A percentile compares a stretch with the other conserved stretches of the same genome.
Evolutionary conservation across 2,888 invertebrate species (phyloP).

Genomic region (Diachrysia chrysitis): DNA sequence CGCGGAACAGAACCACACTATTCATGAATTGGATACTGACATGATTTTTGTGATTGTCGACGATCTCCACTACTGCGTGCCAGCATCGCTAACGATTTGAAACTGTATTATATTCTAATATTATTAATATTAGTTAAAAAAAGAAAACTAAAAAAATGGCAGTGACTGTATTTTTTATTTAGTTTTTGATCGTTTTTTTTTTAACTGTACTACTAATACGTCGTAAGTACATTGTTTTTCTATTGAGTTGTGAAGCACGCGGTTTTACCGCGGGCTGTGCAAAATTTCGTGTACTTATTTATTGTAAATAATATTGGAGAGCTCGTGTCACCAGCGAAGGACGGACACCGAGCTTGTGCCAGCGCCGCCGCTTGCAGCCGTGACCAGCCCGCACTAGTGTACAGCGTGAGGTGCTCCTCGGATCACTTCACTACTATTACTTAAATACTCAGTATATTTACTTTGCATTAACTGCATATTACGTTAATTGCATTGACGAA

Average conservation of each 20-base stretch:
- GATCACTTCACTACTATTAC: neutral
- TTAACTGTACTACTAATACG: slow-evolving; percentile 54
- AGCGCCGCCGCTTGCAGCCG: neutral
- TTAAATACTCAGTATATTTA: slow-evolving; percentile 5
- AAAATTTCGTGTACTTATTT: slow-evolving; percentile 75
- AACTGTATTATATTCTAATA: slow-evolving; percentile 65
- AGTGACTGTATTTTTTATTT: slow-evolving; percentile 65
- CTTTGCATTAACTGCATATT: slow-evolving; percentile 9
- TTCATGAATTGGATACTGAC: neutral
- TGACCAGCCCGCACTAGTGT: slow-evolving; percentile 6
- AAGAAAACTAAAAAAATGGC: slow-evolving; percentile 63
- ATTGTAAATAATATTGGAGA: slow-evolving; percentile 71
- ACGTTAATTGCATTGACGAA: slow-evolving; percentile 17
- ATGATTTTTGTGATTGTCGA: neutral
- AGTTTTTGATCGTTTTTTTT: slow-evolving; percentile 59
- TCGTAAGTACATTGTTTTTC: slow-evolving; percentile 57
- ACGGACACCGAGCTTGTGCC: slow-evolving; percentile 49
- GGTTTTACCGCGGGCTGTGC: slow-evolving; percentile 43
- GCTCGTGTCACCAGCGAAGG: slow-evolving; percentile 45
- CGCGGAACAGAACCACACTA: neutral
- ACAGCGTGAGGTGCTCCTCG: neutral
- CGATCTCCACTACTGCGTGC: slow-evolving; percentile 34
- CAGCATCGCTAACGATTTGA: slow-evolving; percentile 50
- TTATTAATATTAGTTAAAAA: slow-evolving; percentile 58
- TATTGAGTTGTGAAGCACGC: slow-evolving; percentile 56